phyloP scores from a whole-genome alignment of 2,888 invertebrate genomes.

The Ormyrus labotus region DNA sequence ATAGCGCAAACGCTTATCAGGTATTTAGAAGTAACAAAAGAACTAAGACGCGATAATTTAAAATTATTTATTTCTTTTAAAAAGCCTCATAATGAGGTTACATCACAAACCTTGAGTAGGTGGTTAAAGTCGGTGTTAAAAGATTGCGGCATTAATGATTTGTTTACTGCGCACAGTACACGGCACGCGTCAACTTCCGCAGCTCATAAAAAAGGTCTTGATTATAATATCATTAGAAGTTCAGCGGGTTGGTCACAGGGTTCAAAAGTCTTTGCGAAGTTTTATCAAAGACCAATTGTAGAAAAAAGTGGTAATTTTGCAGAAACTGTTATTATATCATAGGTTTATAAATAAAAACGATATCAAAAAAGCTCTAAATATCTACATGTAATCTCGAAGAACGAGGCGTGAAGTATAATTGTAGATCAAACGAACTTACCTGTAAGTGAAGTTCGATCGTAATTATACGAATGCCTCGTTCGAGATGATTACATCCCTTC shows the following conservation, averaged over 20 bases:
- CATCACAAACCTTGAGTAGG: conserved; percentile 28
- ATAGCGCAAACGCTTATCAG: conserved; percentile 26
- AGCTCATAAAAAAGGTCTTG: conserved; percentile 20
- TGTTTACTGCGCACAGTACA: conserved; percentile 14
- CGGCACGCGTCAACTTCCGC: conserved; percentile 29
- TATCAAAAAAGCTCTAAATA: too few relatives aligned
- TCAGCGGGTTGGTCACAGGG: conserved; percentile 26
- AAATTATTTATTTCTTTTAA: conserved; percentile 16
- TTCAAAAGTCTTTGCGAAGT: conserved; percentile 40
- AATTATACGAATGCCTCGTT: too few relatives aligned
- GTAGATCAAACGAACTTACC: too few relatives aligned
- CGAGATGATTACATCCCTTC: too few relatives aligned
- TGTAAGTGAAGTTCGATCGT: too few relatives aligned
- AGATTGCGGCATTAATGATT: neutral
- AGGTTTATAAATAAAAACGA: too few relatives aligned
- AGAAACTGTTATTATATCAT: neutral
- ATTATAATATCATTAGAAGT: conserved; percentile 12
- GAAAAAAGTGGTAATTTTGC: conserved; percentile 24
- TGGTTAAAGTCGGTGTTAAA: conserved; percentile 12
- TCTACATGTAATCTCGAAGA: too few relatives aligned
- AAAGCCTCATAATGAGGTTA: neutral
- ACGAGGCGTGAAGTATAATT: too few relatives aligned
- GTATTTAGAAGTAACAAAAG: conserved; percentile 28
- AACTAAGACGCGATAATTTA: neutral
- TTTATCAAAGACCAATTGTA: conserved; percentile 50